Conservation (phyloP, 2,888 invertebrate genomes). For the Drosophila eohydei region DNA sequence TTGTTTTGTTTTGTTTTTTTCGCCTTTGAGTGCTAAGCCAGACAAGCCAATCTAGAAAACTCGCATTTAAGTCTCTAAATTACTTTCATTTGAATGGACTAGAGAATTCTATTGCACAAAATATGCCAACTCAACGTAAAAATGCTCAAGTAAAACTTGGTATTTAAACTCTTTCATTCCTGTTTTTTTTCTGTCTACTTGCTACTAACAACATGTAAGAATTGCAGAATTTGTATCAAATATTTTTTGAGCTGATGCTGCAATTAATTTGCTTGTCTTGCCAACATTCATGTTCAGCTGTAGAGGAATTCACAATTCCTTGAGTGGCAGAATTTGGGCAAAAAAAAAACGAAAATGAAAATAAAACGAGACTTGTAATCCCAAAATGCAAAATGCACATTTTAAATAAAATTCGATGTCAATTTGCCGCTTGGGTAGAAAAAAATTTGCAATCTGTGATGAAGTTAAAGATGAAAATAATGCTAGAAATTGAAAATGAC, state of each 20-base stretch:
- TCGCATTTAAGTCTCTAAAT: slow-evolving; percentile 18
- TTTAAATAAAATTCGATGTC: slow-evolving; percentile 16
- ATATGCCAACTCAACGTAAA: slow-evolving; percentile 30
- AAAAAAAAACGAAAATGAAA: neutral
- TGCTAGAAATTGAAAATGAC: slow-evolving; percentile 8
- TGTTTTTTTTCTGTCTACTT: slow-evolving; percentile 10
- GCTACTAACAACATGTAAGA: slow-evolving; percentile 11
- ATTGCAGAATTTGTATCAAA: slow-evolving; percentile 29
- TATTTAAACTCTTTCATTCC: neutral
- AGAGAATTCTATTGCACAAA: neutral
- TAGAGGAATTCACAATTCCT: slow-evolving; percentile 25
- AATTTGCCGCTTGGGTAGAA: slow-evolving; percentile 9
- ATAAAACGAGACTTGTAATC: slow-evolving; percentile 26
- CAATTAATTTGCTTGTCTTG: slow-evolving; percentile 57
- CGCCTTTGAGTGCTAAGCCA: slow-evolving; percentile 16
- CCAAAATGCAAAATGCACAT: slow-evolving; percentile 30
- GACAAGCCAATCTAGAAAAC: slow-evolving; percentile 33
- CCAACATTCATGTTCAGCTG: slow-evolving; percentile 10
- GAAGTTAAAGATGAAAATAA: slow-evolving; percentile 9
- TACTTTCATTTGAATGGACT: slow-evolving; percentile 22
- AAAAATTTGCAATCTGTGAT: neutral
- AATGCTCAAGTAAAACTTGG: slow-evolving; percentile 7
- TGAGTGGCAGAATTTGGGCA: slow-evolving; percentile 30
- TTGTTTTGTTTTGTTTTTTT: slow-evolving; percentile 46
- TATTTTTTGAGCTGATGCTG: slow-evolving; percentile 46